These are phyloP conservation scores for Rhyacophila brunnea DNA, from an alignment of 1,140 invertebrate genomes.

Conservation along the genomic window DNA sequence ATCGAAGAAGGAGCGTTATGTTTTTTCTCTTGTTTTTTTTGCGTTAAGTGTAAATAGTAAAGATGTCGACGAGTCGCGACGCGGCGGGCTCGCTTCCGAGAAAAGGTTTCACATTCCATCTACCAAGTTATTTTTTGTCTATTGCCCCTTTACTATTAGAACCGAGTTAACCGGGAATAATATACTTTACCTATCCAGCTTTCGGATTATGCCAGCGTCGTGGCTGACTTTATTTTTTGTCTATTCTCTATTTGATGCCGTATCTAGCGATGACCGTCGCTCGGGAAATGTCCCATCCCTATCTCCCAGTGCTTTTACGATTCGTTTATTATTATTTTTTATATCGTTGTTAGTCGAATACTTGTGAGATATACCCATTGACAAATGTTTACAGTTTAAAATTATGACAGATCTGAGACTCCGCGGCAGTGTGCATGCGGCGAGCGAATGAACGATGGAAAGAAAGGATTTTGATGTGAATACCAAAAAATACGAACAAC, in stretches of 20 bases:
- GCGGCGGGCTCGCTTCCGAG: not conserved
- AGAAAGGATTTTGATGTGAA: no score
- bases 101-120: not conserved
- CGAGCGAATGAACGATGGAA: not conserved
- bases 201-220: no score
- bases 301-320: slow-evolving; percentile 15
- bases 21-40: slow-evolving; percentile 5
- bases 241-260: slow-evolving; percentile 3
- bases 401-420: slow-evolving; percentile 20
- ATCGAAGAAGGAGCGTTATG: slow-evolving; percentile 16
- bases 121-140: no score
- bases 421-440: slow-evolving; percentile 4
- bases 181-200: no score
- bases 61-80: not conserved
- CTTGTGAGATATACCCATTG: slow-evolving; percentile 23
- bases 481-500: slow-evolving; percentile 14
- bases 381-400: slow-evolving; percentile 31
- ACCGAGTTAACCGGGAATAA: no score
- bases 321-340: slow-evolving; percentile 19
- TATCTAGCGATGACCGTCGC: not conserved
- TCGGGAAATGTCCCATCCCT: not conserved
- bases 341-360: slow-evolving; percentile 31
- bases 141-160: no score
- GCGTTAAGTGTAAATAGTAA: slow-evolving; percentile 14
- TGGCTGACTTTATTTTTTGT: not conserved